These are phyloP conservation scores for Dermatemys mawii DNA, from an alignment of 2,113 vertebrate species.

Conservation along the genomic window DNA sequence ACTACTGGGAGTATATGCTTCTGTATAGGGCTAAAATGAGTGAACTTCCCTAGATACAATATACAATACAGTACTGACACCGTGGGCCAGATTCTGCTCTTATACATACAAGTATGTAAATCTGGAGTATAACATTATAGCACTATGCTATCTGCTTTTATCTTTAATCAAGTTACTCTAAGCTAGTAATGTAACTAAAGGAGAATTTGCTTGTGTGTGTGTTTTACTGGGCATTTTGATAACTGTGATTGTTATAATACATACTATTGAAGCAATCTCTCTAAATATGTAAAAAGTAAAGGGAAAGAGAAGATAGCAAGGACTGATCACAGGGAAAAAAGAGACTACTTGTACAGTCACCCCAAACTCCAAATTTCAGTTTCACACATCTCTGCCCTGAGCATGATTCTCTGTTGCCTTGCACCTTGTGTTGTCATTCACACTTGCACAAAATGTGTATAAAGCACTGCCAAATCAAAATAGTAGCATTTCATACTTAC, in stretches of 20 bases:
- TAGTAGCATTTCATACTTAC: neutral
- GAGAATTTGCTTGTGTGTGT: constrained; percentile 16
- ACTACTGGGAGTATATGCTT: neutral
- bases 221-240: constrained; percentile 25
- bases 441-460: neutral
- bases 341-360: neutral
- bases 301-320: constrained; percentile 2
- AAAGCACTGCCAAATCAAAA: neutral
- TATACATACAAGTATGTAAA: neutral
- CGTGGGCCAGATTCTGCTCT: neutral
- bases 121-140: neutral
- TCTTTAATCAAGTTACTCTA: constrained; percentile 7
- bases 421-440: neutral
- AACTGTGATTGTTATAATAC: constrained; percentile 40
- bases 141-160: neutral
- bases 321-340: constrained; percentile 6
- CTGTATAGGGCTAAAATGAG: neutral
- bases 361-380: neutral
- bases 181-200: constrained; percentile 50
- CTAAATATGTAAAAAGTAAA: neutral
- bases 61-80: neutral
- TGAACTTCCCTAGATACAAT: neutral
- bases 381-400: neutral
- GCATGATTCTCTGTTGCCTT: neutral
- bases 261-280: neutral